Evolutionary conservation across 2,888 invertebrate species (phyloP).

Genomic region (Caenorhabditis angaria): DNA sequence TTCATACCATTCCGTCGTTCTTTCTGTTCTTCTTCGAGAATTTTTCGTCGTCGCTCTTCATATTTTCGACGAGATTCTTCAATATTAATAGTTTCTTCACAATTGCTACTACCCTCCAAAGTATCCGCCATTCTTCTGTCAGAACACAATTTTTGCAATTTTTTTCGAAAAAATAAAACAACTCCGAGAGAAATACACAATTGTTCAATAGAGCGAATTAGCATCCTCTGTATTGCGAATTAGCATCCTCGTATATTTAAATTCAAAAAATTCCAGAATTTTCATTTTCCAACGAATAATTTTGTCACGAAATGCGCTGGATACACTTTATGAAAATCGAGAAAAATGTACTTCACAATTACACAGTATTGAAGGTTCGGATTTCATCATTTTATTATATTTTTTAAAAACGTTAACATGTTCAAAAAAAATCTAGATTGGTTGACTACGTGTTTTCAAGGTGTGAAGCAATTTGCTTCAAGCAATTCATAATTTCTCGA

Average conservation of each 20-base stretch:
- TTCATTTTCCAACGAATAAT: slow-evolving; percentile 24
- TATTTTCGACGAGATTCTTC: slow-evolving; percentile 19
- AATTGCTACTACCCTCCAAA: neutral
- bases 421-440: too few species aligned
- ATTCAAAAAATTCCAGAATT: slow-evolving; percentile 15
- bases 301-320: slow-evolving; percentile 28
- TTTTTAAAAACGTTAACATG: neutral
- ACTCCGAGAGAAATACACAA: neutral
- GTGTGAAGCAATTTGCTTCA: too few species aligned
- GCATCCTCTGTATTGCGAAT: neutral
- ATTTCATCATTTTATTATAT: neutral
- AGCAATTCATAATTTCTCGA: slow-evolving; percentile 1
- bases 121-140: too few species aligned
- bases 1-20: slow-evolving; percentile 60
- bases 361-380: slow-evolving; percentile 16
- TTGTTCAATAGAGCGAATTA: too few species aligned
- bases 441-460: slow-evolving; percentile 13
- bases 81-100: neutral
- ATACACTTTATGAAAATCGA: slow-evolving; percentile 16
- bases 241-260: too few species aligned
- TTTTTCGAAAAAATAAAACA: neutral
- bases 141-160: neutral
- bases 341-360: slow-evolving; percentile 16
- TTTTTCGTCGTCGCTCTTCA: slow-evolving; percentile 57
- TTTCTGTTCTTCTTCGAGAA: slow-evolving; percentile 51